A percentile compares a stretch with the other conserved stretches of the same genome.
These are phyloP conservation scores for Drosophila anomelani DNA, from an alignment of 2,888 invertebrate genomes.

Conservation along the genomic window DNA sequence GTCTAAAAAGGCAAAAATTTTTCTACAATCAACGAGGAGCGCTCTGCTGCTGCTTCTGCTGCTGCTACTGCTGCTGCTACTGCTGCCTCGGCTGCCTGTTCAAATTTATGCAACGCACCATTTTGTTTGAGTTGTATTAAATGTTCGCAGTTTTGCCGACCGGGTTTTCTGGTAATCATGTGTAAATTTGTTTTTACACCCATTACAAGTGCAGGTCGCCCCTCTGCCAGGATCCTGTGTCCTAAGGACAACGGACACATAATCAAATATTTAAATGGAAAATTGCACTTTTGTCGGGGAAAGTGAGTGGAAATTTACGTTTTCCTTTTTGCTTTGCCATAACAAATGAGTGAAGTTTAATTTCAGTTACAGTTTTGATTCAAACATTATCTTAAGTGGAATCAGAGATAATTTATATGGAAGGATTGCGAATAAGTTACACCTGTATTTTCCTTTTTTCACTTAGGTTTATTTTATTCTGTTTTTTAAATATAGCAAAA, in stretches of 20 bases:
- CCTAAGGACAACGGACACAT: slow-evolving; percentile 33
- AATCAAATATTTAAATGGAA: slow-evolving; percentile 78
- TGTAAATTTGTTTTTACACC: slow-evolving; percentile 80
- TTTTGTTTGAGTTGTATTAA: slow-evolving; percentile 81
- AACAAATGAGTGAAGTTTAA: slow-evolving; percentile 40
- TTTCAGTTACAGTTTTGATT: slow-evolving; percentile 22
- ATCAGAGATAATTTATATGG: not conserved
- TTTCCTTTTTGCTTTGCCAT: slow-evolving; percentile 8
- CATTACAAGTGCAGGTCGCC: slow-evolving; percentile 49
- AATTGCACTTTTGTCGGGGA: slow-evolving; percentile 53
- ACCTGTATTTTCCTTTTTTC: slow-evolving; percentile 1
- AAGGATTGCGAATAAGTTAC: not conserved
- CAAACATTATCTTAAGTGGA: slow-evolving; percentile 2
- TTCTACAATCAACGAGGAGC: slow-evolving; percentile 28
- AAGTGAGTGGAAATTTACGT: slow-evolving; percentile 18
- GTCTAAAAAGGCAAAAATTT: slow-evolving; percentile 69
- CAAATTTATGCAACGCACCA: slow-evolving; percentile 80
- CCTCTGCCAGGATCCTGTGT: slow-evolving; percentile 5
- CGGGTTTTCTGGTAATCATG: slow-evolving; percentile 70
- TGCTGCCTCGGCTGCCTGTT: slow-evolving; percentile 41
- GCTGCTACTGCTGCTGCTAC: slow-evolving; percentile 8
- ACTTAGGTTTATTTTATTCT: not conserved
- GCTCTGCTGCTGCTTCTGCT: slow-evolving; percentile 11
- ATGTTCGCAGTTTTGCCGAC: slow-evolving; percentile 64
- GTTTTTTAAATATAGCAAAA: not conserved